Percentiles rank a stretch among this genome's conserved stretches.
Evolutionary conservation across 2,888 invertebrate genomes (phyloP).

Genomic region (Dichetophora obliterata): DNA sequence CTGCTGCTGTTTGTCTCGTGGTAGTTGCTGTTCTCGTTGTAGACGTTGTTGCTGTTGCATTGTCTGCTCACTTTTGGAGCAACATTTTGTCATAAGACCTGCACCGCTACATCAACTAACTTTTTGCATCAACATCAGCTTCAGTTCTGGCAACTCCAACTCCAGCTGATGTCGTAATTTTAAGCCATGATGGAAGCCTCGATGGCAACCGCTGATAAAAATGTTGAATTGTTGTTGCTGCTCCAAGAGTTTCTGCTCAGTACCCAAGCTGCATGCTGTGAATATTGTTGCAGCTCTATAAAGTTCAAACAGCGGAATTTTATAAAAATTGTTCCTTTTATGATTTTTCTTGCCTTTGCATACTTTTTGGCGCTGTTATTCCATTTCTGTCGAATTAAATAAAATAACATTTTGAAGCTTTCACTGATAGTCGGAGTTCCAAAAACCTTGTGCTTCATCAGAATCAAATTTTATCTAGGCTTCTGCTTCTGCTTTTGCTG

Average conservation of each 20-base stretch:
- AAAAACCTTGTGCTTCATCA: constrained; percentile 37
- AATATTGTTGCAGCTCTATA: background rate
- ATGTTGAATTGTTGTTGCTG: constrained; percentile 1
- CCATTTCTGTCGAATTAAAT: constrained; percentile 31
- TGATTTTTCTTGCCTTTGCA: constrained; percentile 14
- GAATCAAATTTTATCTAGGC: constrained; percentile 28
- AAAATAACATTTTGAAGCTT: constrained; percentile 24
- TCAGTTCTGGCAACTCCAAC: background rate
- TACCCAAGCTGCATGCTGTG: no score
- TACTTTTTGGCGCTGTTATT: constrained; percentile 26
- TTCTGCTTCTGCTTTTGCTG: background rate
- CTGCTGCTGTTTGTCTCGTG: background rate
- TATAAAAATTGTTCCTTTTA: background rate
- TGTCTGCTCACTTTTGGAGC: background rate
- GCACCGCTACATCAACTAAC: background rate
- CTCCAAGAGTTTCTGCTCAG: background rate
- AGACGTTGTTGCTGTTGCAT: background rate
- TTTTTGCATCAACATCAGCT: background rate
- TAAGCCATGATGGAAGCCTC: constrained; percentile 25
- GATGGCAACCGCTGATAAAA: constrained; percentile 22
- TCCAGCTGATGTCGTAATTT: constrained; percentile 2
- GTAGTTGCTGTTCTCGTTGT: background rate
- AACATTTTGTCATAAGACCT: constrained; percentile 8
- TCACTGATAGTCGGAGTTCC: constrained; percentile 15
- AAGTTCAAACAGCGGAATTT: background rate